A percentile compares a stretch with the other conserved stretches of the same genome.
phyloP scores from a whole-genome alignment of 2,888 invertebrate species.

The Acrobasis repandana region DNA sequence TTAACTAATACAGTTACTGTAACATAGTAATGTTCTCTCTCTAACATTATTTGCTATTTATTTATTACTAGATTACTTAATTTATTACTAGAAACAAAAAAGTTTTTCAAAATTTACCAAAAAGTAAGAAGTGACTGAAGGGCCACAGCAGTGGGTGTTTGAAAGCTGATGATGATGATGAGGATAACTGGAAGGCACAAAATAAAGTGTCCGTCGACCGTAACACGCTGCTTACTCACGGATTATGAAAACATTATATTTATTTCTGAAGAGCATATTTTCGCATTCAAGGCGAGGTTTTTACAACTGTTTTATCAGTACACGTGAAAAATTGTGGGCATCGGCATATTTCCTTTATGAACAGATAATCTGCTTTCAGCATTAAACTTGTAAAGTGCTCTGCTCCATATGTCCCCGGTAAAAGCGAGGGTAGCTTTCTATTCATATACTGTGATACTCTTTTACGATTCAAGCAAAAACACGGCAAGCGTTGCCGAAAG shows the following conservation, averaged over 20 bases:
- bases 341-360: slow-evolving; percentile 49
- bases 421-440: slow-evolving; percentile 74
- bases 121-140: no score
- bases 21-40: no score
- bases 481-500: slow-evolving; percentile 70
- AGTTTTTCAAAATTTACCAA: no score
- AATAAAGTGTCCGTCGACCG: no score
- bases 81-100: no score
- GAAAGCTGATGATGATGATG: no score
- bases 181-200: no score
- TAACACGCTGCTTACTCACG: not conserved
- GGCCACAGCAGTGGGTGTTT: no score
- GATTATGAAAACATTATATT: not conserved
- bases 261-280: slow-evolving; percentile 15
- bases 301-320: slow-evolving; percentile 1
- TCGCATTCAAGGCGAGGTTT: not conserved
- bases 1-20: no score
- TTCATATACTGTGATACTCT: slow-evolving; percentile 77
- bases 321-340: slow-evolving; percentile 34
- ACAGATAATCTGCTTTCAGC: slow-evolving; percentile 68
- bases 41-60: no score
- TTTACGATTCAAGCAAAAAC: slow-evolving; percentile 80
- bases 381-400: slow-evolving; percentile 70
- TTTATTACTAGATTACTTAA: no score
- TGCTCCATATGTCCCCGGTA: slow-evolving; percentile 67